Conservation (phyloP, 1,140 invertebrate genomes). For the Ceratoteleas bidentatus region DNA sequence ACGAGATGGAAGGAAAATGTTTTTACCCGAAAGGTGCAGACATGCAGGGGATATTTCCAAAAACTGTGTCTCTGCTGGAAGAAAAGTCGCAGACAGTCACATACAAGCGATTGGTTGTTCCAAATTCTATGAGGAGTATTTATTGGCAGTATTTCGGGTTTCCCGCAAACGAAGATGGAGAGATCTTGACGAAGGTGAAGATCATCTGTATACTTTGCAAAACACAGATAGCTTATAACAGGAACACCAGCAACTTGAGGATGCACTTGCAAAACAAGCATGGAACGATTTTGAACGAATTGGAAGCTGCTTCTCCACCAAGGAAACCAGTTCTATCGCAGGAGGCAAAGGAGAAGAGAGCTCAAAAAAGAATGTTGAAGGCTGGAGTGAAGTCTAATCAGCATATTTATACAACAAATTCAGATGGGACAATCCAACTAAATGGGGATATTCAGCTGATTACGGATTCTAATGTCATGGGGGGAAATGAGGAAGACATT, state of each 20-base stretch:
- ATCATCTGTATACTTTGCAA: constrained; percentile 85
- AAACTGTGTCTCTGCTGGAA: constrained; percentile 72
- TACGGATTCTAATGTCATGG: constrained; percentile 77
- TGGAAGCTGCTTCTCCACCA: constrained; percentile 77
- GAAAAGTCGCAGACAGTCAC: constrained; percentile 77
- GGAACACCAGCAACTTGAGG: constrained; percentile 84
- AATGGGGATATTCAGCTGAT: constrained; percentile 80
- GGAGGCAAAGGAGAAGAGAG: constrained; percentile 77
- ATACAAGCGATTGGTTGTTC: constrained; percentile 82
- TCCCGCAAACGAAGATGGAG: constrained; percentile 83
- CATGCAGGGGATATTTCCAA: constrained; percentile 75
- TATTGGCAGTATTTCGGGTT: constrained; percentile 87
- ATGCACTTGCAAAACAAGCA: constrained; percentile 85
- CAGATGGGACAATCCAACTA: constrained; percentile 80
- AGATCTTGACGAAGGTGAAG: constrained; percentile 84
- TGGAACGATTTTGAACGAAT: constrained; percentile 77
- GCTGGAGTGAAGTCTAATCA: constrained; percentile 68
- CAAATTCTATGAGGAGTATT: constrained; percentile 84
- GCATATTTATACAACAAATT: constrained; percentile 79
- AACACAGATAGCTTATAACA: constrained; percentile 84
- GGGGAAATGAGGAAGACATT: constrained; percentile 75
- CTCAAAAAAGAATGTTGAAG: constrained; percentile 77
- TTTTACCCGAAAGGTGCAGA: constrained; percentile 53
- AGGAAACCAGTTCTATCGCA: constrained; percentile 69
- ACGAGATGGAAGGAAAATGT: constrained; percentile 32